phyloP scores from a whole-genome alignment of 1,140 invertebrate species.

The Orchesella cincta region DNA sequence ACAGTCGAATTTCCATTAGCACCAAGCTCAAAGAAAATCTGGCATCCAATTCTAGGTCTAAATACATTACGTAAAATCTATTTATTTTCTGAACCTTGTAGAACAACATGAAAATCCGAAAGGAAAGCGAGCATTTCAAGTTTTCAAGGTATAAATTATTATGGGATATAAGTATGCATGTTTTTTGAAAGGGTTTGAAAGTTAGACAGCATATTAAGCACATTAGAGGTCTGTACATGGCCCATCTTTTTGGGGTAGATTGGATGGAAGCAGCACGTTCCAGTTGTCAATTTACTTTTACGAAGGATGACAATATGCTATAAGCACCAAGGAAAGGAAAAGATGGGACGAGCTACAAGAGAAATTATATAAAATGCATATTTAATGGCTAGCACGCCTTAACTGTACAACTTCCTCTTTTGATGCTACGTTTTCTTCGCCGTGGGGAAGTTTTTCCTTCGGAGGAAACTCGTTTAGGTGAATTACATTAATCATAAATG shows the following conservation, averaged over 20 bases:
- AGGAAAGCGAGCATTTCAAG: too few relatives aligned
- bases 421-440: not conserved
- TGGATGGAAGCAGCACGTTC: not conserved
- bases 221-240: not conserved
- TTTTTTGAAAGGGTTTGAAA: not conserved
- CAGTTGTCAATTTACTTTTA: not conserved
- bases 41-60: too few relatives aligned
- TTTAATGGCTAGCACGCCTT: not conserved
- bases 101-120: too few relatives aligned
- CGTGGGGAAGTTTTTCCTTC: not conserved
- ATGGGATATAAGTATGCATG: not conserved
- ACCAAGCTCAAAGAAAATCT: too few relatives aligned
- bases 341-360: not conserved
- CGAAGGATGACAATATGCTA: not conserved
- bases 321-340: not conserved
- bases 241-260: not conserved
- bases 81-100: too few relatives aligned
- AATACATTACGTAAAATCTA: too few relatives aligned
- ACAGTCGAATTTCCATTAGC: too few relatives aligned
- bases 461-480: not conserved
- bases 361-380: not conserved
- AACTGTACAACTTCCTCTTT: not conserved
- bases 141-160: too few relatives aligned
- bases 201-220: not conserved
- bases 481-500: constrained; percentile 26